Percentiles rank a stretch among this genome's conserved stretches.
phyloP scores from a whole-genome alignment of 1,140 invertebrate genomes.

The Drosophila saltans region DNA sequence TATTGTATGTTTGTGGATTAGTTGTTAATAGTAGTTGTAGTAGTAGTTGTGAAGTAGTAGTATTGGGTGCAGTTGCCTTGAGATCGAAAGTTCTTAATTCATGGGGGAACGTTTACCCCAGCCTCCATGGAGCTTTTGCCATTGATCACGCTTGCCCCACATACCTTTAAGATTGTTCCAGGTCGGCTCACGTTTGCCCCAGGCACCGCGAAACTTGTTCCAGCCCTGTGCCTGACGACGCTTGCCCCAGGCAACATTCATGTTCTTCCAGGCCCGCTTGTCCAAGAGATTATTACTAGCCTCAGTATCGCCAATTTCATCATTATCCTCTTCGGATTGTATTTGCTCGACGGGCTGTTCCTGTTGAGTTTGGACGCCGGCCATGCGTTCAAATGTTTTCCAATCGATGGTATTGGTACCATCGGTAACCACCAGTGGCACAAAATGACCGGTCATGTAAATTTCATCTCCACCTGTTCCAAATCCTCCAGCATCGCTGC shows the following conservation, averaged over 20 bases:
- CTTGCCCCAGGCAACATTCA: slow-evolving; percentile 87
- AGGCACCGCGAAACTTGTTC: slow-evolving; percentile 86
- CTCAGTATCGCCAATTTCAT: slow-evolving; percentile 28
- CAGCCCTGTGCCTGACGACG: slow-evolving; percentile 85
- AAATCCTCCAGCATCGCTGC: slow-evolving; percentile 25
- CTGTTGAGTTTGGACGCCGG: slow-evolving; percentile 37
- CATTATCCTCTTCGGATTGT: slow-evolving; percentile 53
- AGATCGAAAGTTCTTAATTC: slow-evolving; percentile 38
- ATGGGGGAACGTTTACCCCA: slow-evolving; percentile 77
- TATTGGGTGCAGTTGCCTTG: not conserved
- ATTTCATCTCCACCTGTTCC: slow-evolving; percentile 44
- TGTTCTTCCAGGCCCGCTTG: slow-evolving; percentile 86
- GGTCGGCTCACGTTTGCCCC: slow-evolving; percentile 88
- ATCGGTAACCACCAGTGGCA: slow-evolving; percentile 70
- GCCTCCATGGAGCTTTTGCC: slow-evolving; percentile 75
- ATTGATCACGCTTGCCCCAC: slow-evolving; percentile 87
- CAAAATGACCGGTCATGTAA: slow-evolving; percentile 74
- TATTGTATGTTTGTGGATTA: slow-evolving; percentile 33
- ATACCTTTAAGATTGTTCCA: slow-evolving; percentile 90
- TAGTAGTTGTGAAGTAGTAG: not conserved
- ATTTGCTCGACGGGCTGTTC: slow-evolving; percentile 24
- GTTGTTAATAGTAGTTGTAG: slow-evolving; percentile 22
- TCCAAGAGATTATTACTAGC: slow-evolving; percentile 64
- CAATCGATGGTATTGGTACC: slow-evolving; percentile 73
- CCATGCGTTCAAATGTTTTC: slow-evolving; percentile 70